Evolutionary conservation across 1,140 invertebrate genomes (phyloP), one percentile per base, ranked within the genome.

Genomic region (Euwallacea similis): DNA sequence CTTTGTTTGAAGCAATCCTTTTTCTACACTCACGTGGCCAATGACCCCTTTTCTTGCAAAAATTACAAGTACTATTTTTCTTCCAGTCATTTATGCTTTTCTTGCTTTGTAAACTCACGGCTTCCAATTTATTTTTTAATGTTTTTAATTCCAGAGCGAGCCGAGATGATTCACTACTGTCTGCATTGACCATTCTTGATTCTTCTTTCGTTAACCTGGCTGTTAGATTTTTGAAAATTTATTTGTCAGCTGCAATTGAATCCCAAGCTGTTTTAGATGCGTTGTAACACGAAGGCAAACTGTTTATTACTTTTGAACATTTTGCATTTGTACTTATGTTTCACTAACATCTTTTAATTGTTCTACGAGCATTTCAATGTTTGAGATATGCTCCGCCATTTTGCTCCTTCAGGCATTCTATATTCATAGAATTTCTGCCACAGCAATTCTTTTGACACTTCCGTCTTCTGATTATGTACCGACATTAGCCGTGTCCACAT

Each of bases 151-250:
- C n/a, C n/a, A 43, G 63, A 46, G 55, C 66, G 6, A 61, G 42
- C 2, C 47, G 6, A 33, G 42, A 62, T 16, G 13, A 42, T 2
- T 33, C 46, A 50, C 9, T n/a, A n/a, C n/a, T 11, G 46, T 50
- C 46, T 11, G 3, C 46, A 50, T 50, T 2, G 9, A 13, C 13
- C 66, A 74, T 73, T 63, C 77, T 55, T 16, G 58, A 64, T 65
- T 78, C 73, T 73, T 73, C 68, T 47, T 74, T 75, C n/a, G 76
- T 53, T 9, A 79, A 61, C n/a, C 78, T 66, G 15, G 72, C 53
- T 15, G 55, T 67, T 41, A 79, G 59, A 66, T 77, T 75, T 13
- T 73, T 69, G 2, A 76, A 44, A 0, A 73, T 79, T 55, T 73
- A 75, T 46, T 76, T 0, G n/a, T 71, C 60, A 11, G 13, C n/a